Evolutionary conservation across 2,113 vertebrate genomes (phyloP).

Genomic region (Elephas maximus): DNA sequence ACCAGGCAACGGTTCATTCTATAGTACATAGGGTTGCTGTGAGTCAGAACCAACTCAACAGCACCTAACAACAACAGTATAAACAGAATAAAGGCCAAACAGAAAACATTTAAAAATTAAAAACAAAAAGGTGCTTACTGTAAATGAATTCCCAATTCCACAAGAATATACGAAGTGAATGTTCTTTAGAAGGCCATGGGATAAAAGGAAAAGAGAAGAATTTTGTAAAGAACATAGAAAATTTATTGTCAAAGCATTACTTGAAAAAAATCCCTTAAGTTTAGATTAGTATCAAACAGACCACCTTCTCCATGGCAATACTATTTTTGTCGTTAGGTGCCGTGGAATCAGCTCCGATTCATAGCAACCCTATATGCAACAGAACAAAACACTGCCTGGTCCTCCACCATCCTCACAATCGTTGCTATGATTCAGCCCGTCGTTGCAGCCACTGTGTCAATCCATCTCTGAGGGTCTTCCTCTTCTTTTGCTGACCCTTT

Average conservation of each 20-base stretch:
- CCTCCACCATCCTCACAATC: no score
- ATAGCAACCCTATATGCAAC: no score
- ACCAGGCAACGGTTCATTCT: no score
- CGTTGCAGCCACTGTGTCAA: no score
- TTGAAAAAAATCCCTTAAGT: conserved; percentile 11
- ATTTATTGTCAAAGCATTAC: conserved; percentile 30
- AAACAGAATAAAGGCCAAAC: neutral
- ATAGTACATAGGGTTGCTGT: no score
- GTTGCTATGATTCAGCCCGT: no score
- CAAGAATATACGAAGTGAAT: conserved; percentile 26
- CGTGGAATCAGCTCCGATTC: no score
- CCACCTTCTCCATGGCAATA: conserved; percentile 31
- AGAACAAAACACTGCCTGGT: no score
- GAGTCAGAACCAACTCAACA: no score
- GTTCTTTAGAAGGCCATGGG: neutral
- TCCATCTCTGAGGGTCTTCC: no score
- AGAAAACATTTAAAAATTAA: conserved; percentile 13
- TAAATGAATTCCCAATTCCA: neutral
- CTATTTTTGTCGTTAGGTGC: neutral
- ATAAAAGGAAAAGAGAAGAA: neutral
- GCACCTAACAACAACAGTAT: neutral
- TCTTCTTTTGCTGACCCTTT: no score
- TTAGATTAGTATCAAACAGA: conserved; percentile 44
- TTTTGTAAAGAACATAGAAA: neutral
- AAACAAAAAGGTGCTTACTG: neutral